Evolutionary conservation across 2,888 invertebrate genomes (phyloP).

Genomic region (Drosophila peninsularis): DNA sequence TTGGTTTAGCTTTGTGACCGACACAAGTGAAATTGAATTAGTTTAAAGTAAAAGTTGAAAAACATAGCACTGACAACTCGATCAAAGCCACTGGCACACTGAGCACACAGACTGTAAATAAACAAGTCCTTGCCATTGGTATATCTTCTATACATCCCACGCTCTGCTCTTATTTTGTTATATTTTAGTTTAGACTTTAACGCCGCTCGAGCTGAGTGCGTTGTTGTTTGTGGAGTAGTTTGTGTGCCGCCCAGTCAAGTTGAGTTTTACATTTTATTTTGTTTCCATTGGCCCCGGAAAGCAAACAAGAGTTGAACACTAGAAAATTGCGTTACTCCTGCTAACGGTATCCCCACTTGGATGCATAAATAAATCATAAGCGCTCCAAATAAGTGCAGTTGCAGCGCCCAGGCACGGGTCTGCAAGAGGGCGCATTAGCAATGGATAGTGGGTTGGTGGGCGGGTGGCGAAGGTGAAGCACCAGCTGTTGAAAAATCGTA

Average conservation of each 20-base stretch:
- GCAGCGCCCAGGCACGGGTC: background rate
- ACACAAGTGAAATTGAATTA: constrained; percentile 65
- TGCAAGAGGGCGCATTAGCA: background rate
- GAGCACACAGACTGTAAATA: constrained; percentile 38
- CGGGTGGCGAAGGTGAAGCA: constrained; percentile 15
- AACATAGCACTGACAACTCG: constrained; percentile 57
- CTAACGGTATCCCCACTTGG: constrained; percentile 33
- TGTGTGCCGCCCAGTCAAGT: constrained; percentile 45
- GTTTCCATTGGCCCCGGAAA: constrained; percentile 31
- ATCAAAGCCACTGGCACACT: constrained; percentile 48
- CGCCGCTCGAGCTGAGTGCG: constrained; percentile 18
- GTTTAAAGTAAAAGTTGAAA: constrained; percentile 50
- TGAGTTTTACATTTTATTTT: constrained; percentile 33
- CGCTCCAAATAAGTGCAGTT: constrained; percentile 55
- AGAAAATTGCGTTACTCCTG: constrained; percentile 46
- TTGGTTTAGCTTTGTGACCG: constrained; percentile 66
- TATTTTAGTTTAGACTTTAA: constrained; percentile 31
- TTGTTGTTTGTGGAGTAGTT: constrained; percentile 35
- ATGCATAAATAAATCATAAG: constrained; percentile 76
- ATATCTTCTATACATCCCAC: constrained; percentile 17
- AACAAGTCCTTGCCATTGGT: constrained; percentile 37
- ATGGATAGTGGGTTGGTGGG: background rate
- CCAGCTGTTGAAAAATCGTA: constrained; percentile 12
- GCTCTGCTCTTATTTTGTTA: constrained; percentile 9
- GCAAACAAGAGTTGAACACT: constrained; percentile 42